phyloP scores from a whole-genome alignment of 2,113 vertebrate species.

The Anhinga rufa region DNA sequence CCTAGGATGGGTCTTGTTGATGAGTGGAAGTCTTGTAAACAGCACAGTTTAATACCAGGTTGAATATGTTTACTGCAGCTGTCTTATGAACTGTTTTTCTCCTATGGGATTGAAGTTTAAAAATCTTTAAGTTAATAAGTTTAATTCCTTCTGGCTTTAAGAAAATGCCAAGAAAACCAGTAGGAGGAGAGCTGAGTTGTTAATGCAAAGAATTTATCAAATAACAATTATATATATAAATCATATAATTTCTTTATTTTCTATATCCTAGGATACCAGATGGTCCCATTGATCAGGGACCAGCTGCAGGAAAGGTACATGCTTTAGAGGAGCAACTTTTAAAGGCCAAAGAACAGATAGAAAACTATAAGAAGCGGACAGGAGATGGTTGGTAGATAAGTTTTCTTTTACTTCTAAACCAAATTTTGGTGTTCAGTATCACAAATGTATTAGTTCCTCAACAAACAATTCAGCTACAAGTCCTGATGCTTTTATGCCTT shows the following conservation, averaged over 20 bases:
- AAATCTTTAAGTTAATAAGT: not conserved
- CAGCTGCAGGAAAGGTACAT: conserved; percentile 87
- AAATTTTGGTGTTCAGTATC: not conserved
- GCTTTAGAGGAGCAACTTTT: conserved; percentile 93
- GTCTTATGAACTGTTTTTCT: not conserved
- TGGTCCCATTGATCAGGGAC: conserved; percentile 86
- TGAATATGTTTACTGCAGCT: not conserved
- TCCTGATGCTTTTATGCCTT: not conserved
- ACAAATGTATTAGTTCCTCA: not conserved
- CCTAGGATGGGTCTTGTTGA: not conserved
- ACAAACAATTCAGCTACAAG: not conserved
- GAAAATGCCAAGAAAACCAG: not conserved
- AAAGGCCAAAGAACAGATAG: conserved; percentile 97
- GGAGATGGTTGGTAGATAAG: conserved; percentile 82
- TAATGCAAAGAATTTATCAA: not conserved
- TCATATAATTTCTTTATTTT: conserved; percentile 6
- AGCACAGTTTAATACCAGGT: not conserved
- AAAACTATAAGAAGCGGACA: conserved; percentile 89
- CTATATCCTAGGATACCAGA: conserved; percentile 88
- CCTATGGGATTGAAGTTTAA: not conserved
- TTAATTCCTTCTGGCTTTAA: not conserved
- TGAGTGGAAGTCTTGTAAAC: not conserved
- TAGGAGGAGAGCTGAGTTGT: not conserved
- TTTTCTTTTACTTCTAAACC: not conserved
- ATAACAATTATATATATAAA: not conserved